Conservation (phyloP, 1,140 invertebrate species). For the Drosophila insularis region DNA sequence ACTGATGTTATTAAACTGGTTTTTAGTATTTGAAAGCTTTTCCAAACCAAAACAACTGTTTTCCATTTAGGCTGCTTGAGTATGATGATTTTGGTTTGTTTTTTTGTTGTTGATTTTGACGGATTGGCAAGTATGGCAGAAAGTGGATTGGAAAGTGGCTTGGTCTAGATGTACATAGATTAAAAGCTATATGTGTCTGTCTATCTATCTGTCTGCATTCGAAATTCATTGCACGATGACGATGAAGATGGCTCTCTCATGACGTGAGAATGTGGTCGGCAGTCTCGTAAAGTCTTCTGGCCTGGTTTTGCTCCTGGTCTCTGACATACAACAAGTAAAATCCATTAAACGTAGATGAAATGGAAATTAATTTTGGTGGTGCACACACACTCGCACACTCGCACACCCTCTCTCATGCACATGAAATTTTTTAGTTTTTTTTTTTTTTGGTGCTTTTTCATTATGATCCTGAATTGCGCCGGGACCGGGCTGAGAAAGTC, state of each 20-base stretch:
- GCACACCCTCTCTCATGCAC: no score
- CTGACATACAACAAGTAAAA: slow-evolving; percentile 26
- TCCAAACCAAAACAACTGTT: no score
- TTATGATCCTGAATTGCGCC: not conserved
- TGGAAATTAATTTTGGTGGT: slow-evolving; percentile 26
- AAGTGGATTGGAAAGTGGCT: not conserved
- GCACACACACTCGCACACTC: not conserved
- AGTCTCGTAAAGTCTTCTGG: slow-evolving; percentile 1
- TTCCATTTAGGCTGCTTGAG: not conserved
- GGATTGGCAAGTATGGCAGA: not conserved
- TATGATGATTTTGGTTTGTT: not conserved
- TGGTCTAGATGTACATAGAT: not conserved
- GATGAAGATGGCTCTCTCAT: not conserved
- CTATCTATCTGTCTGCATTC: slow-evolving; percentile 8
- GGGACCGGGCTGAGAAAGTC: slow-evolving; percentile 7
- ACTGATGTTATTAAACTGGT: no score
- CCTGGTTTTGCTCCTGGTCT: not conserved
- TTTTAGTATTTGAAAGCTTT: no score
- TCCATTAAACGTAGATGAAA: slow-evolving; percentile 26
- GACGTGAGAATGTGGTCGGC: not conserved
- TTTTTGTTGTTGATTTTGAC: not conserved
- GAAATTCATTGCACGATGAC: slow-evolving; percentile 14
- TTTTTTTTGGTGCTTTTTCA: not conserved
- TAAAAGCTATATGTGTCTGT: slow-evolving; percentile 4
- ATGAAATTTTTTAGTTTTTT: not conserved